A percentile compares a stretch with the other conserved stretches of the same genome.
Conservation (phyloP, 2,888 invertebrate species). For the Clistopyga incitator region DNA sequence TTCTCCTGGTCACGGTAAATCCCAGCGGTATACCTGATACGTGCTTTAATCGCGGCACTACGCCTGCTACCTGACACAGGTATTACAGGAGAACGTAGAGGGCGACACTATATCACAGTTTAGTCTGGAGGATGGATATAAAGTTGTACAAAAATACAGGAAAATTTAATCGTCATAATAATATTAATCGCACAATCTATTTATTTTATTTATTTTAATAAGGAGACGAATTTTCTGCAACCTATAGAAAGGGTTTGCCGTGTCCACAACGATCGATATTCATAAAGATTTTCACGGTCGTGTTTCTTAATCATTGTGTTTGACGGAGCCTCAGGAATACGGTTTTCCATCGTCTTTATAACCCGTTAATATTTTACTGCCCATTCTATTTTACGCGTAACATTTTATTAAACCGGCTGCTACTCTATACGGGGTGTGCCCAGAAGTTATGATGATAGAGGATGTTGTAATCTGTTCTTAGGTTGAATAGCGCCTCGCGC, state of each 20-base stretch:
- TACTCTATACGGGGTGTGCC: background rate
- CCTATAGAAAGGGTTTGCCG: too few relatives aligned
- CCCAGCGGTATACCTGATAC: conserved; percentile 77
- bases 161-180: background rate
- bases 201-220: too few relatives aligned
- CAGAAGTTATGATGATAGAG: background rate
- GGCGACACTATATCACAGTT: background rate
- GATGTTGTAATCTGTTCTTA: background rate
- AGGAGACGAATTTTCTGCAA: too few relatives aligned
- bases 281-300: background rate
- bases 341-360: background rate
- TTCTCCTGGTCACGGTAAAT: conserved; percentile 77
- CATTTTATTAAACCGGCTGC: background rate
- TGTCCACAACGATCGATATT: background rate
- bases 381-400: background rate
- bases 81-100: conserved; percentile 25
- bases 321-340: background rate
- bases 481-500: background rate
- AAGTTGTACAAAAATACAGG: background rate
- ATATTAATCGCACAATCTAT: too few relatives aligned
- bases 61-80: conserved; percentile 44
- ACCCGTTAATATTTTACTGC: background rate
- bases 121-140: background rate
- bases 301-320: background rate
- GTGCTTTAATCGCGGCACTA: conserved; percentile 78